Base-by-base conservation (phyloP, 2,113 vertebrate genomes). In the Lepus europaeus region DNA sequence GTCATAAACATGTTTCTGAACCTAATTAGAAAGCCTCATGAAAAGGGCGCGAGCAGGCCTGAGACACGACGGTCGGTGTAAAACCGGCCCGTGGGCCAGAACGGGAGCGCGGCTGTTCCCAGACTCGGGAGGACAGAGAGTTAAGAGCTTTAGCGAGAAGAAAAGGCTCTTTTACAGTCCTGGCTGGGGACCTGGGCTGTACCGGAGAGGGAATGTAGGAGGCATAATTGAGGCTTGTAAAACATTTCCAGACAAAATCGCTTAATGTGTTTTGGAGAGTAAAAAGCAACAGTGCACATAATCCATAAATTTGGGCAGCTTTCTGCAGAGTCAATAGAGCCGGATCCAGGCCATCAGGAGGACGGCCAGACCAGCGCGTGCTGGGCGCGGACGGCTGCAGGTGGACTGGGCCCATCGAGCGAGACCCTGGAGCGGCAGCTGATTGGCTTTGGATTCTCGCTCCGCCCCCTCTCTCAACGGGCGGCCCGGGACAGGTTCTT, bases 221-320 rank as follows among this genome's bases (percentile, higher is more conserved):
- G 96, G 97, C 89, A 14, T 96, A 95, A 97, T 90, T 95, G 97
- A 95, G 85, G 92, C 96, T 96, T 95, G 94, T 97, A 97, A 97
- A 97, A 96, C 92, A 95, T 95, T 97, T 97, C 96, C 96, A 96
- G 96, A 96, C 96, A 93, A 95, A 97, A 95, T 95, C 97, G 85
- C 96, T 95, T 95, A 68, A 92, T 95, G 94, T 93, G 95, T 92
- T 96, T 96, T 93, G 94, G 95, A 93, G 89, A 95, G 92, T 96
- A 93, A 96, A 96, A 96, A 88, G 96, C 95, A 96, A 94, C 88
- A 95, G 97, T 92, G 85, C 95, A 85, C 96, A 88, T 93, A 90
- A 93, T 95, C 97, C 82, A 88, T 89, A 80, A 92, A 91, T 77
- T 69, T n/a, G 83, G 89, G 93, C 33, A 29, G 81, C 69, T 95